Percentiles rank a stretch among this genome's conserved stretches.
Evolutionary conservation across 2,797 vertebrate species (phyloP).

Genomic region (Discoglossus pictus): DNA sequence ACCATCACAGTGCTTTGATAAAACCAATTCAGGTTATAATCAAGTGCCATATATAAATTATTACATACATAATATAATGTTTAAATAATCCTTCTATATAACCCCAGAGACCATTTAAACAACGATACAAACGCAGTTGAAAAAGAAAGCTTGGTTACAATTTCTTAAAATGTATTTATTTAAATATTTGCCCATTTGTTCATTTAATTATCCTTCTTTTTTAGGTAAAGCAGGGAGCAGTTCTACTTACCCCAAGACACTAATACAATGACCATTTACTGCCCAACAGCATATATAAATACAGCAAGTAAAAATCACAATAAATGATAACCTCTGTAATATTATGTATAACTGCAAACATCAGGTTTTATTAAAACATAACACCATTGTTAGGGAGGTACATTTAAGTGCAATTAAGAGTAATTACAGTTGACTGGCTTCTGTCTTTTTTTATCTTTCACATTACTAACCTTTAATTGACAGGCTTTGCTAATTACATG

Average conservation of each 20-base stretch:
- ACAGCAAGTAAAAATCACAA: neutral
- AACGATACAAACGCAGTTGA: no score
- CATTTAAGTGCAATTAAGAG: slow-evolving; percentile 2
- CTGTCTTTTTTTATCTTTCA: neutral
- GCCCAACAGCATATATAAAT: neutral
- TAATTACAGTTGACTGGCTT: slow-evolving; percentile 4
- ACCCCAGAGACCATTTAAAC: no score
- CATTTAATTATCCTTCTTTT: neutral
- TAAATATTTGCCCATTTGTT: neutral
- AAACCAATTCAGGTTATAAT: no score
- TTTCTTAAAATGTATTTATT: slow-evolving; percentile 5
- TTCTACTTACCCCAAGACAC: slow-evolving; percentile 1
- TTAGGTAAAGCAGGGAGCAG: neutral
- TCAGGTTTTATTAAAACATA: neutral
- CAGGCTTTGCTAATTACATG: slow-evolving; percentile 5
- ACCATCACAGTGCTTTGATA: no score
- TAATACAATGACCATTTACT: neutral
- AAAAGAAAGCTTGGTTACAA: no score
- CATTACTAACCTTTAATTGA: slow-evolving; percentile 1
- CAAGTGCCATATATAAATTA: no score
- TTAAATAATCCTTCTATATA: no score
- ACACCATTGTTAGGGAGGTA: neutral
- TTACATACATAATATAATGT: no score
- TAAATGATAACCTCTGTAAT: neutral
- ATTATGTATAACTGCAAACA: neutral